Evolutionary conservation across 2,797 vertebrate species (phyloP), one percentile per base, ranked within the genome.

Genomic region (Apogon talboti): DNA sequence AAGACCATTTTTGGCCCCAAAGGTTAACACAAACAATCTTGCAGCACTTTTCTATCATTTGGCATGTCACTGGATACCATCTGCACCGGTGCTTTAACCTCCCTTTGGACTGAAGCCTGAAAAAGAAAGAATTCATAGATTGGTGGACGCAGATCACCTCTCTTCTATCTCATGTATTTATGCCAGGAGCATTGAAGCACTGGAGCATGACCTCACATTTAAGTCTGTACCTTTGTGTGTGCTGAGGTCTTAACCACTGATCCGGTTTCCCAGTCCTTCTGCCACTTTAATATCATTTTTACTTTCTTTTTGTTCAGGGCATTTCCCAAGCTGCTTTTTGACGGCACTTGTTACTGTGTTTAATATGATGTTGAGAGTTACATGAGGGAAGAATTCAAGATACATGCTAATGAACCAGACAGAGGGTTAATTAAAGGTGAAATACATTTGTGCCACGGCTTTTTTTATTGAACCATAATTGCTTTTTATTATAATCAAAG

Each of bases 341-440:
- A 50, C 42, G 2, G 16, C 11, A 49, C 51, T 21, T 28, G 59
- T 71, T 71, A 37, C n/a, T 18, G 10, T 46, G 59, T 44, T 42
- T 51, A 67, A 58, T 43, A 42, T n/a, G 33, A 40, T 24, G 56
- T 41, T 37, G 14, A 57, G 61, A 46, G 42, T 50, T 28, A 14
- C n/a, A 13, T 15, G 21, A 42, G 13, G 19, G 15, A 56, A 14
- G 13, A 2, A 42, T 43, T 11, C n/a, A 6, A 13, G 38, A 46
- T 56, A 43, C 11, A 28, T 13, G 15, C 56, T 74, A 79, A 66
- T 54, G 46, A 83, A 61, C 47, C 35, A 45, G 71, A 66, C 10
- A 8, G 51, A 44, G 69, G 72, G 79, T 87, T 82, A 86, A 84
- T 86, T 76, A 59, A 19, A 71, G 72, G 55, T 72, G 71, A 78